phyloP scores from a whole-genome alignment of 2,797 vertebrate species.

The Anguilla anguilla region DNA sequence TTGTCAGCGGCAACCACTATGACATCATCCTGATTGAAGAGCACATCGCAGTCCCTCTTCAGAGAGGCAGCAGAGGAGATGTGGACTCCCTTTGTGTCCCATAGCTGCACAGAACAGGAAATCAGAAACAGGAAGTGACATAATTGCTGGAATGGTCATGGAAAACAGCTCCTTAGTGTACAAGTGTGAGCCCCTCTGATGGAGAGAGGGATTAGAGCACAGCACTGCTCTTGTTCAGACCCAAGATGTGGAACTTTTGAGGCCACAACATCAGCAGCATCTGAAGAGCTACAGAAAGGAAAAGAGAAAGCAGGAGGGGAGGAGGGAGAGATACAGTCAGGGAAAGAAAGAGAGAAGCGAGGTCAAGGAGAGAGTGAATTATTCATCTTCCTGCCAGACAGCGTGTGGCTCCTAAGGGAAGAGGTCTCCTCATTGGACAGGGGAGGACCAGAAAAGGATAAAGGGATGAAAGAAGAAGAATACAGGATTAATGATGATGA shows the following conservation, averaged over 20 bases:
- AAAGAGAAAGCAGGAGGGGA: not conserved
- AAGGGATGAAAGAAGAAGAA: not conserved
- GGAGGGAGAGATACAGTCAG: not conserved
- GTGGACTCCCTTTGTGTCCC: slow-evolving; percentile 92
- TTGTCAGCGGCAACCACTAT: slow-evolving; percentile 85
- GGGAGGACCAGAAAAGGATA: not conserved
- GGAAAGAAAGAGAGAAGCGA: not conserved
- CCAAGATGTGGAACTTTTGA: not conserved
- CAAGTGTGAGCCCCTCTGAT: not conserved
- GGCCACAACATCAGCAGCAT: not conserved
- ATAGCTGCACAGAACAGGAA: slow-evolving; percentile 74
- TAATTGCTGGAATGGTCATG: not conserved
- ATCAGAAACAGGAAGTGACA: slow-evolving; percentile 7
- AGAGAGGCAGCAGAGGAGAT: slow-evolving; percentile 82
- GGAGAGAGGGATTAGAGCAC: not conserved
- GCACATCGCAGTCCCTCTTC: slow-evolving; percentile 86
- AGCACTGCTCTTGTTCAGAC: not conserved
- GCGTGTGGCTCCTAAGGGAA: not conserved
- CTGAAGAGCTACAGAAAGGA: not conserved
- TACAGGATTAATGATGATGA: not conserved
- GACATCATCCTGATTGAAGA: slow-evolving; percentile 74
- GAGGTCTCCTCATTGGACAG: not conserved
- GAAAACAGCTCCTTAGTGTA: not conserved
- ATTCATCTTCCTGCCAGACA: slow-evolving; percentile 4
- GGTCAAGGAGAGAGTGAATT: not conserved